Evolutionary conservation across 2,888 invertebrate genomes (phyloP).

Genomic region (Callinectes sapidus): DNA sequence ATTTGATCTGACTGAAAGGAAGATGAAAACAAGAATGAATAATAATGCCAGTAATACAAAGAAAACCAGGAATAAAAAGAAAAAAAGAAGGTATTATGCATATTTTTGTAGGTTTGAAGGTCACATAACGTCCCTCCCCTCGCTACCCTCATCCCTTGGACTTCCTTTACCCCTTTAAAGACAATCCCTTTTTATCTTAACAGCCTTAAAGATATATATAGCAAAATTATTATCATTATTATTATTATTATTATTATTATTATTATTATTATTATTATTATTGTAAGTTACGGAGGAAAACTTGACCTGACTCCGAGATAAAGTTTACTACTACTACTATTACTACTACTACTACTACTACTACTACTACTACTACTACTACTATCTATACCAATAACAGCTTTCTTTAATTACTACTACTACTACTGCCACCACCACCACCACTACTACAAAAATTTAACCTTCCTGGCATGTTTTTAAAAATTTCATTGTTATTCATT

Average conservation of each 20-base stretch:
- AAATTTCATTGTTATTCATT: not conserved
- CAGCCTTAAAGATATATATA: no score
- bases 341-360: constrained; percentile 20
- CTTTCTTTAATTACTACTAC: not conserved
- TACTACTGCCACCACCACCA: not conserved
- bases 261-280: not conserved
- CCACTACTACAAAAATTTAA: not conserved
- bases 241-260: not conserved
- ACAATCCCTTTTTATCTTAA: no score
- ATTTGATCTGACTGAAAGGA: no score
- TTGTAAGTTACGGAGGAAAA: not conserved
- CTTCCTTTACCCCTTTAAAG: no score
- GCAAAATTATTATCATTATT: not conserved
- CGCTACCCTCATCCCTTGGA: no score
- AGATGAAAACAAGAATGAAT: no score
- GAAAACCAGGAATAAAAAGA: no score
- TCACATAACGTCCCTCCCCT: no score
- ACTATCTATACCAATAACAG: not conserved
- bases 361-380: constrained; percentile 26
- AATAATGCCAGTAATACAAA: no score
- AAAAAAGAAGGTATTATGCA: no score
- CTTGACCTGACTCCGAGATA: not conserved
- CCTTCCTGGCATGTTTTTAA: not conserved
- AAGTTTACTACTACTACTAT: not conserved
- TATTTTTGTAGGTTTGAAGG: no score